Percentiles rank a stretch among this genome's conserved stretches.
Conservation (phyloP, 2,797 vertebrate species). For the Momotus momota region DNA sequence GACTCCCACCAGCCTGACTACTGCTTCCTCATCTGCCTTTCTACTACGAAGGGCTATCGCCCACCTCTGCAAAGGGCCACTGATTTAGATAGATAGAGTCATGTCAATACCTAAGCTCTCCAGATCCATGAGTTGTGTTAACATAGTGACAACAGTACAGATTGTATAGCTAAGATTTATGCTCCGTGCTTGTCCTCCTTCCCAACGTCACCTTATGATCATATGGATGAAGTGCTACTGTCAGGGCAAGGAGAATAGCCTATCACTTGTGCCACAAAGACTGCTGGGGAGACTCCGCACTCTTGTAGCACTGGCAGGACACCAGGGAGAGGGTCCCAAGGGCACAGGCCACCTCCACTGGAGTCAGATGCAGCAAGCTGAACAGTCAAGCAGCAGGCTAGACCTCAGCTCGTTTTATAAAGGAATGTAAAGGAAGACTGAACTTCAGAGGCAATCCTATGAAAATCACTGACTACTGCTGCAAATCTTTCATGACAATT, state of each 20-base stretch:
- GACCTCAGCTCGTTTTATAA: background rate
- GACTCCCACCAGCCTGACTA: background rate
- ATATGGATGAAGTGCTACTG: background rate
- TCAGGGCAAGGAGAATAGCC: background rate
- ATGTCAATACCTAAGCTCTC: background rate
- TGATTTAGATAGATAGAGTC: background rate
- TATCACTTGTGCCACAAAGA: rapidly evolving
- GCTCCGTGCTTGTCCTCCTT: background rate
- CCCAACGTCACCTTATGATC: background rate
- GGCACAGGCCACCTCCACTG: background rate
- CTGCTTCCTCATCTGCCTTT: background rate
- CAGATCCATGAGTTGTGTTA: background rate
- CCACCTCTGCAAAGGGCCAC: background rate
- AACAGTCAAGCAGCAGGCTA: background rate
- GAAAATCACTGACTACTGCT: background rate
- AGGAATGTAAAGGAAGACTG: background rate
- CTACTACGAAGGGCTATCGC: background rate
- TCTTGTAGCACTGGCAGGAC: background rate
- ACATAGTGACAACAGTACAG: background rate
- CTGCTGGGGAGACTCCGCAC: background rate
- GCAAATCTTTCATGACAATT: background rate
- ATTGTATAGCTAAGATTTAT: background rate
- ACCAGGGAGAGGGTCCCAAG: too few species aligned
- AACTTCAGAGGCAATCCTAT: background rate
- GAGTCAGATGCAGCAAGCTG: background rate